A percentile compares a stretch with the other conserved stretches of the same genome.
phyloP scores from a whole-genome alignment of 2,888 invertebrate species.

The Hoplodrina ambigua region DNA sequence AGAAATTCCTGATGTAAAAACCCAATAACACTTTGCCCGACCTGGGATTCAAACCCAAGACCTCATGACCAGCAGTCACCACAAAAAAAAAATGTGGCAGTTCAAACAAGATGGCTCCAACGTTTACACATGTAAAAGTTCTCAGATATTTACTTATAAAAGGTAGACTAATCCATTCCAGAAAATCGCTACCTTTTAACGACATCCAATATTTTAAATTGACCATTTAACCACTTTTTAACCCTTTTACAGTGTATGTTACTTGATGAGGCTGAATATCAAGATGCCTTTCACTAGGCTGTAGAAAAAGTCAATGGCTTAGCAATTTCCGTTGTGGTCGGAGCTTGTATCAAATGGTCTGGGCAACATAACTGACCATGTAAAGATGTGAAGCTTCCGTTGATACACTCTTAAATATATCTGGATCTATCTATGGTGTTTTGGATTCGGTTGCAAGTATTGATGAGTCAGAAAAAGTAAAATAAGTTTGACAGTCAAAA shows the following conservation, averaged over 20 bases:
- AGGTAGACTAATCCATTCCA: conserved; percentile 57
- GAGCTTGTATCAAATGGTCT: conserved; percentile 64
- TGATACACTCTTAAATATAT: conserved; percentile 26
- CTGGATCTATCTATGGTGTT: conserved; percentile 29
- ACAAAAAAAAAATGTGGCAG: background rate
- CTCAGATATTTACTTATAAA: conserved; percentile 57
- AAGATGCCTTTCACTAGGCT: conserved; percentile 71
- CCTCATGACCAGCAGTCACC: too few species aligned
- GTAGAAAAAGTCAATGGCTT: conserved; percentile 76
- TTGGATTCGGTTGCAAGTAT: background rate
- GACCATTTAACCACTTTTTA: conserved; percentile 60
- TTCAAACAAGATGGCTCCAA: conserved; percentile 32
- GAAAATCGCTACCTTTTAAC: conserved; percentile 60
- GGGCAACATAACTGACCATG: conserved; percentile 62
- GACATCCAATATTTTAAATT: conserved; percentile 59
- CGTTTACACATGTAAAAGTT: conserved; percentile 44
- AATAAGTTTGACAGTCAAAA: too few species aligned
- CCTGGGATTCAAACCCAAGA: too few species aligned
- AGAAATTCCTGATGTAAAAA: too few species aligned
- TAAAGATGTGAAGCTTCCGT: conserved; percentile 59
- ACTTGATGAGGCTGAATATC: conserved; percentile 62
- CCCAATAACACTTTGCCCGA: too few species aligned
- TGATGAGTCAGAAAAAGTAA: background rate
- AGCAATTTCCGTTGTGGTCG: conserved; percentile 82
- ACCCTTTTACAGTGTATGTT: conserved; percentile 51